Percentiles rank a stretch among this genome's conserved stretches.
These are phyloP conservation scores for Tretioscincus oriximinensis DNA, from an alignment of 2,113 vertebrate genomes.

Conservation along the genomic window DNA sequence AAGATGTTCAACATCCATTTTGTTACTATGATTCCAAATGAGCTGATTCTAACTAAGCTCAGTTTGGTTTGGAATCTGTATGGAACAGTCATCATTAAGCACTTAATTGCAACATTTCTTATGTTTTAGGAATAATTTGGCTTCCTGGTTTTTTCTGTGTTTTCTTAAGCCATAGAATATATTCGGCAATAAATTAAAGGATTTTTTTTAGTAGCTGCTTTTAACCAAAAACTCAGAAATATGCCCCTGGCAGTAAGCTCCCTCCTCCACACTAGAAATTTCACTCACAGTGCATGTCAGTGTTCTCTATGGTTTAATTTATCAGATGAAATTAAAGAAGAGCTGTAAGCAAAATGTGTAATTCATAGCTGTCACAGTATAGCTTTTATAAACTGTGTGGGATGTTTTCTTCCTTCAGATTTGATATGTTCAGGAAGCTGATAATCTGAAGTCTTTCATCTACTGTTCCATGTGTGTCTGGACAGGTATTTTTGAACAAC, in stretches of 20 bases:
- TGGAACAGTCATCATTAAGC: background rate
- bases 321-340: slow-evolving; percentile 43
- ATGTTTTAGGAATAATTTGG: background rate
- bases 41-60: background rate
- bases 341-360: slow-evolving; percentile 45
- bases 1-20: background rate
- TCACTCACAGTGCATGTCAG: slow-evolving; percentile 26
- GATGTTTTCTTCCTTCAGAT: slow-evolving; percentile 41
- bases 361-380: slow-evolving; percentile 44
- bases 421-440: slow-evolving; percentile 4
- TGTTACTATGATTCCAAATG: background rate
- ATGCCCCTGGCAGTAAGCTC: slow-evolving; percentile 17
- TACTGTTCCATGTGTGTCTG: slow-evolving; percentile 32
- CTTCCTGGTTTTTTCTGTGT: background rate
- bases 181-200: slow-evolving; percentile 29
- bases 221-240: slow-evolving; percentile 39
- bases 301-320: slow-evolving; percentile 42
- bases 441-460: slow-evolving; percentile 47
- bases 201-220: slow-evolving; percentile 35
- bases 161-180: background rate
- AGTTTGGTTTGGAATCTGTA: background rate
- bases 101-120: slow-evolving; percentile 7
- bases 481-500: slow-evolving; percentile 23
- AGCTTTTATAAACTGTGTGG: slow-evolving; percentile 34
- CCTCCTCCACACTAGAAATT: background rate